Evolutionary conservation across 1,140 invertebrate genomes (phyloP).

Genomic region (Rhizoglyphus robini): DNA sequence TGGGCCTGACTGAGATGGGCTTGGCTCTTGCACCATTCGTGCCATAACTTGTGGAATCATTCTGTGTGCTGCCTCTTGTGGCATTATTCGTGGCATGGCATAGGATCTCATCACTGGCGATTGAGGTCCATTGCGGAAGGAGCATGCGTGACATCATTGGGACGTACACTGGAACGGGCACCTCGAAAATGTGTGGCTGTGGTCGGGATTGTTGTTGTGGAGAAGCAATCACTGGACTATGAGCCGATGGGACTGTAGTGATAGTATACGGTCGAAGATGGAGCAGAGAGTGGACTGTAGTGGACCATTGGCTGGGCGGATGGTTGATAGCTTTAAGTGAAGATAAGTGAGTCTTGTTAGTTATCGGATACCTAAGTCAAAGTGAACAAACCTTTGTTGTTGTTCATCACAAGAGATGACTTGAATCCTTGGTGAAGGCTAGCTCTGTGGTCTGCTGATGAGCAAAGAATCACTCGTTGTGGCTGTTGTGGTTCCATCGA

Average conservation of each 20-base stretch:
- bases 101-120: neutral
- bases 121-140: neutral
- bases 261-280: neutral
- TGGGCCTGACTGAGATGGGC: no score
- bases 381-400: neutral
- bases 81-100: neutral
- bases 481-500: neutral
- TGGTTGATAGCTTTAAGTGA: neutral
- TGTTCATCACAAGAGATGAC: neutral
- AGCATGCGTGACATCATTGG: neutral
- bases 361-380: neutral
- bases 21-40: no score
- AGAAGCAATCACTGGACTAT: neutral
- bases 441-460: no score
- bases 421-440: neutral
- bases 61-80: no score
- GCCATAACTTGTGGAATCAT: no score
- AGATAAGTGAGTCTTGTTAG: neutral
- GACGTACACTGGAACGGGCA: constrained; percentile 4
- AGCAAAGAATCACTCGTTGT: no score
- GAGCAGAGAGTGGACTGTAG: neutral
- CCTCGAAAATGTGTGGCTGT: neutral
- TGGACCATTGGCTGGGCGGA: neutral
- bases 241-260: neutral
- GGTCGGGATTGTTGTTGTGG: neutral